Evolutionary conservation across 92 coral and sea anemone species (phyloP), one percentile per base, ranked within the genome.

Genomic region (Palythoa grandis): DNA sequence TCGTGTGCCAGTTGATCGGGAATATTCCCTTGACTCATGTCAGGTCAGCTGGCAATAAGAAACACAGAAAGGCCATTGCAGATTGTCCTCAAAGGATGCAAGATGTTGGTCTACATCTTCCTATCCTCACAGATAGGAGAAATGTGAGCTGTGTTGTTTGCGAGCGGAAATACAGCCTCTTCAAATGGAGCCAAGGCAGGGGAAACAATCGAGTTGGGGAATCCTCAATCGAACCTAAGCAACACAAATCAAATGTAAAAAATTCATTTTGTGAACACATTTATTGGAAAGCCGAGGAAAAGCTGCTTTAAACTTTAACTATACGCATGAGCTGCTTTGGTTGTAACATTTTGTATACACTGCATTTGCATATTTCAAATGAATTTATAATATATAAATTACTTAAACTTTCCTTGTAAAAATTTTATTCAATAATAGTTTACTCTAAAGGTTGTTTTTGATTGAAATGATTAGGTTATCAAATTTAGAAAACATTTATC

Each of bases 81-180:
- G 71, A 78, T 35, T 57, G 71, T 43, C 83, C 72, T 20, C 35
- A 38, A 35, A 52, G 75, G 61, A 65, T 88, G 91, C 77, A 76
- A 74, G 70, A 89, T 60, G 88, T 89, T 14, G 86, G 88, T 5
- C 25, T 63, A 11, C 91, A 78, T 78, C 72, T 86, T 6, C 92
- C 92, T 13, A 70, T 79, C 87, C 57, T 54, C 85, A 89, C 73
- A 69, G 20, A 69, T 43, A 35, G 73, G 48, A 84, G 84, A 35
- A 78, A 85, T 23, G 54, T 78, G 11, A 43, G 82, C 37, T 89
- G 92, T 37, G 87, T 73, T 74, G 83, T 89, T 71, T 88, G 92
- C 52, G 78, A 78, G 25, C 61, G 20, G 54, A 85, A 89, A 73
- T 89, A 22, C 24, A 66, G 6, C 0, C 47, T 40, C 4, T 40